Base-by-base conservation (phyloP, 2,797 vertebrate species). In the Hafferia zeledoni region DNA sequence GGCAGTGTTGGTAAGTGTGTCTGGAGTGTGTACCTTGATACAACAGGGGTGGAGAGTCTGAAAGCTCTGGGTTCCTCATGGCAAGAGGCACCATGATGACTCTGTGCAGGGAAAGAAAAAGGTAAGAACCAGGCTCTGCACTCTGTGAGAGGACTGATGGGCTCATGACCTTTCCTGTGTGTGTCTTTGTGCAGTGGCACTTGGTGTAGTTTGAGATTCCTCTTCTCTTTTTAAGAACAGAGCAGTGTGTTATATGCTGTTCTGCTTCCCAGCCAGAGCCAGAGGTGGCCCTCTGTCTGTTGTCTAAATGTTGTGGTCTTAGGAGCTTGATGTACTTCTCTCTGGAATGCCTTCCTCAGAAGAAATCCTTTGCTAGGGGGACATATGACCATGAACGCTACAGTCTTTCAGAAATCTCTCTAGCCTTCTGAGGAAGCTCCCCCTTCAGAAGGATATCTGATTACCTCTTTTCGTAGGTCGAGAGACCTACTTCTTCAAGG, bases 191-290 rank as follows among this genome's bases (percentile, higher is more conserved):
- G 0, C 46, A 30, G 56, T 4, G 7, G 12, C 3, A 5, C 7
- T 55, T 83, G 69, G 16, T 8, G 2, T 0, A 0, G 24, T 39
- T 69, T 0, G 0, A 35, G 8, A 5, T 77, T 84, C 17, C 20
- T 56, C 8, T 60, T 55, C 22, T 23, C 7, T 65, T 63, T 57
- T 55, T 12, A 47, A 56, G 22, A 64, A 22, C 17, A 17, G 10
- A 83, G n/a, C n/a, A 43, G 18, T n/a, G 10, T 61, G 16, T 47
- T 57, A 7, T 18, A 23, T 74, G 33, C 9, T 70, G 1, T 57
- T 70, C 59, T 75, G 31, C 31, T 93, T 63, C n/a, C 15, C 28
- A 91, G 44, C 5, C n/a, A 83, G 31, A 65, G 37, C 14, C 52
- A 79, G 53, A 65, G 50, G 13, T 50, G 65, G 11, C 17, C n/a